phyloP scores from a whole-genome alignment of 2,797 vertebrate genomes.

The Arremon brunneinucha region DNA sequence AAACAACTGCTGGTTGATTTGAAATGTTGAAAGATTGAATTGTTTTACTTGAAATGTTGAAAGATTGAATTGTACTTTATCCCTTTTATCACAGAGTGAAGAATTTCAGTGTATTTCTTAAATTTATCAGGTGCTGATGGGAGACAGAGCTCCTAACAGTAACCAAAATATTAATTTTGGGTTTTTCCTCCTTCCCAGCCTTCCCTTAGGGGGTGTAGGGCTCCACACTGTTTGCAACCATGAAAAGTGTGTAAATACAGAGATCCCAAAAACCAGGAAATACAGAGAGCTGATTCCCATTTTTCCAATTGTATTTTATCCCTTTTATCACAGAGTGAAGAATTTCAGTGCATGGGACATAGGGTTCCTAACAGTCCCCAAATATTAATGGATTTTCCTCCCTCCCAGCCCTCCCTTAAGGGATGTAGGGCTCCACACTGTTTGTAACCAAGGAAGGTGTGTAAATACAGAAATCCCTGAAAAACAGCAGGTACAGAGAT shows the following conservation, averaged over 20 bases:
- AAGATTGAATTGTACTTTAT: background rate
- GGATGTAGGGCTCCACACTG: background rate
- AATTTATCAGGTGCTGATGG: background rate
- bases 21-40: background rate
- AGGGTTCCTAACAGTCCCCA: background rate
- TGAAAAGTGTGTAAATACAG: background rate
- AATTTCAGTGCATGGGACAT: background rate
- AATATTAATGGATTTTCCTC: background rate
- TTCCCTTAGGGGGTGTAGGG: fast-evolving
- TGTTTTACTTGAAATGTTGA: background rate
- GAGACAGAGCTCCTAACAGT: background rate
- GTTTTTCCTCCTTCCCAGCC: background rate
- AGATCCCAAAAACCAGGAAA: background rate
- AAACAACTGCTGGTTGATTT: background rate
- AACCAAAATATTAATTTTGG: background rate
- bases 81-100: background rate
- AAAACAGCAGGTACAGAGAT: background rate
- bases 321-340: background rate
- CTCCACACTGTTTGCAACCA: background rate
- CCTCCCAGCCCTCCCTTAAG: background rate
- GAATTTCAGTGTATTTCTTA: background rate
- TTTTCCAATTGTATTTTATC: background rate
- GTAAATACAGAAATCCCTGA: background rate
- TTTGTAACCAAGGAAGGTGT: fast-evolving
- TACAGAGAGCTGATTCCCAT: background rate